Conservation (phyloP, 2,888 invertebrate genomes). For the Diachrysia chrysitis region DNA sequence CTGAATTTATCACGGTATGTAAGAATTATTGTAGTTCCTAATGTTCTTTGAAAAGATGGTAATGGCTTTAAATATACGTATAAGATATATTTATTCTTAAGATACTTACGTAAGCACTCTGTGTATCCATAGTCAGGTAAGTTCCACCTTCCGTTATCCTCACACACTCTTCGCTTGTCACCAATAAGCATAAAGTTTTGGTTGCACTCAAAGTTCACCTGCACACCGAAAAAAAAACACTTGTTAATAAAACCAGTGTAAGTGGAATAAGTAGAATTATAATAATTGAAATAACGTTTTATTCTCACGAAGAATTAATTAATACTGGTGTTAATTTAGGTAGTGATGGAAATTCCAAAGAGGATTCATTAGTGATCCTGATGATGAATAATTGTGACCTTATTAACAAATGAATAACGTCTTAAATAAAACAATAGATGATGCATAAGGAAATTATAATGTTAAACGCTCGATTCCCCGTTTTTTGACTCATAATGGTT, state of each 20-base stretch:
- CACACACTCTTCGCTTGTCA: conserved; percentile 94
- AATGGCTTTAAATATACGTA: too few species aligned
- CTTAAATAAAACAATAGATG: conserved; percentile 30
- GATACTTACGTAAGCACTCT: conserved; percentile 96
- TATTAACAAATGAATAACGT: neutral
- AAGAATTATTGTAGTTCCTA: neutral
- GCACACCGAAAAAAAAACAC: conserved; percentile 28
- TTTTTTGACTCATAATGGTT: conserved; percentile 41
- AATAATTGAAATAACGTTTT: neutral
- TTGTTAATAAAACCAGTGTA: conserved; percentile 10
- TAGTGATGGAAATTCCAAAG: neutral
- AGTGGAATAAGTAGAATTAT: too few species aligned
- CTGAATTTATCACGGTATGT: neutral
- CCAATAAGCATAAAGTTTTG: conserved; percentile 96
- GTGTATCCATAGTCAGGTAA: conserved; percentile 95
- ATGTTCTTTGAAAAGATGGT: too few species aligned
- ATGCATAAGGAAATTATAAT: conserved; percentile 36
- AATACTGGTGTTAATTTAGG: neutral
- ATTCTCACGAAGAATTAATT: neutral
- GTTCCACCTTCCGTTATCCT: conserved; percentile 95
- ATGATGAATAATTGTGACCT: neutral
- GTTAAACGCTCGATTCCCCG: conserved; percentile 27
- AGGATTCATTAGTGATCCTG: too few species aligned
- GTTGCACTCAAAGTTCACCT: conserved; percentile 97
- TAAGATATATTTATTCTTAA: neutral